Conservation (phyloP, 2,113 vertebrate genomes). For the Tautogolabrus adspersus region DNA sequence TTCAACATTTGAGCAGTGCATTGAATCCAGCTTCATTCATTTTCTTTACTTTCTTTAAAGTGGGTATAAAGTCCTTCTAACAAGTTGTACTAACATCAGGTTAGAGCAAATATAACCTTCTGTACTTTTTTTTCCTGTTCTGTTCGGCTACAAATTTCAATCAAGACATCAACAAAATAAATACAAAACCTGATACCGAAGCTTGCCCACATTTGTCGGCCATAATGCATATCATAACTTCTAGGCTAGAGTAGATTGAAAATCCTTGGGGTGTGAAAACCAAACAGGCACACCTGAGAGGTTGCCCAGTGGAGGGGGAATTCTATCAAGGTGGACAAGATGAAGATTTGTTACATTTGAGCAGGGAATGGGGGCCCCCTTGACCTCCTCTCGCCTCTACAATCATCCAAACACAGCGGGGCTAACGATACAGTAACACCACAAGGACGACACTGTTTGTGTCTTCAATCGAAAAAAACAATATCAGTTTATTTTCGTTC, state of each 20-base stretch:
- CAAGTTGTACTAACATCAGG: no score
- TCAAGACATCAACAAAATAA: constrained; percentile 69
- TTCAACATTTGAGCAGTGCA: constrained; percentile 27
- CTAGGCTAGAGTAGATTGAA: constrained; percentile 81
- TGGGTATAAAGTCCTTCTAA: background rate
- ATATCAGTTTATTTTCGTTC: constrained; percentile 32
- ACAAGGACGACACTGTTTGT: constrained; percentile 17
- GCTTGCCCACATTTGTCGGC: constrained; percentile 65
- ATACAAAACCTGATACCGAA: constrained; percentile 46
- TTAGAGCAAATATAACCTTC: constrained; percentile 3
- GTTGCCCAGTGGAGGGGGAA: constrained; percentile 78
- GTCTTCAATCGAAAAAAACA: constrained; percentile 8
- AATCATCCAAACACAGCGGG: constrained; percentile 51
- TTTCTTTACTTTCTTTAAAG: constrained; percentile 7
- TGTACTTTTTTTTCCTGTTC: constrained; percentile 12
- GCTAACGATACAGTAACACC: constrained; percentile 35
- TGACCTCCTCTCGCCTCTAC: constrained; percentile 62
- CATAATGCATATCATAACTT: constrained; percentile 81
- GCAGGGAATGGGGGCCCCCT: constrained; percentile 43
- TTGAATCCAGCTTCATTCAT: constrained; percentile 7
- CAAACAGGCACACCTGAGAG: constrained; percentile 79
- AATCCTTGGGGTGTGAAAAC: constrained; percentile 82
- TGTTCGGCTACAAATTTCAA: constrained; percentile 65
- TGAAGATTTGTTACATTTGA: constrained; percentile 81
- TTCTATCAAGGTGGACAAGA: constrained; percentile 82